These are phyloP conservation scores for Xestia rhomboidea DNA, from an alignment of 2,888 invertebrate species.

Conservation along the genomic window DNA sequence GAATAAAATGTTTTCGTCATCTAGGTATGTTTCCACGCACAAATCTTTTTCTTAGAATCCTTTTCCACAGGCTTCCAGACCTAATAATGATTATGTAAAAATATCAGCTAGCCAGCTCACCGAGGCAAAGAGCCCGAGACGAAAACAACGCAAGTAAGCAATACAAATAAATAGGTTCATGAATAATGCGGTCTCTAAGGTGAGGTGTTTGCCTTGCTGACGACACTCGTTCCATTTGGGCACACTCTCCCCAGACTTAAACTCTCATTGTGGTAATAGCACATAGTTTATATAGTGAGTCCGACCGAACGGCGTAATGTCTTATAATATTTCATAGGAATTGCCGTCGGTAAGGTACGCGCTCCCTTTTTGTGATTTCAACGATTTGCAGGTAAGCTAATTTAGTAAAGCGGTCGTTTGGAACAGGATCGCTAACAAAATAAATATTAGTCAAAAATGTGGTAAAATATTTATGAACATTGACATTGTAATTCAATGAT, in stretches of 20 bases:
- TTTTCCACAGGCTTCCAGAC: slow-evolving; percentile 24
- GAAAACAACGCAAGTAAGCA: slow-evolving; percentile 83
- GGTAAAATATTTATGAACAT: slow-evolving; percentile 30
- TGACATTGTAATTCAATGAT: slow-evolving; percentile 13
- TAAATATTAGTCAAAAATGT: slow-evolving; percentile 34
- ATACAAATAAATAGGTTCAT: slow-evolving; percentile 89
- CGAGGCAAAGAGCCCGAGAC: slow-evolving; percentile 64
- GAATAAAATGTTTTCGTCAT: neutral
- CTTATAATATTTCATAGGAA: slow-evolving; percentile 82
- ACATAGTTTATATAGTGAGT: slow-evolving; percentile 85
- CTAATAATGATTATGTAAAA: slow-evolving; percentile 58
- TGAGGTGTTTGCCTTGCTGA: slow-evolving; percentile 80
- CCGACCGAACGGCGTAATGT: slow-evolving; percentile 79
- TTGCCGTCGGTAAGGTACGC: slow-evolving; percentile 72
- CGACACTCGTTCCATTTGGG: slow-evolving; percentile 75
- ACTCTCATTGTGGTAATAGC: slow-evolving; percentile 86
- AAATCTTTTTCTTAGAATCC: slow-evolving; percentile 6
- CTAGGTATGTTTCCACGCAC: neutral
- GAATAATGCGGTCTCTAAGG: slow-evolving; percentile 83
- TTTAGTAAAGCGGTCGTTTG: slow-evolving; percentile 52
- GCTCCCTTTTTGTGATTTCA: slow-evolving; percentile 69
- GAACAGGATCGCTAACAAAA: slow-evolving; percentile 18
- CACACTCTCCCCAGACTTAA: slow-evolving; percentile 87
- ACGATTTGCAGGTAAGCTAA: slow-evolving; percentile 62
- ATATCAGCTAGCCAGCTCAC: slow-evolving; percentile 39